Evolutionary conservation across 2,113 vertebrate species (phyloP).

Genomic region (Lagopus muta): DNA sequence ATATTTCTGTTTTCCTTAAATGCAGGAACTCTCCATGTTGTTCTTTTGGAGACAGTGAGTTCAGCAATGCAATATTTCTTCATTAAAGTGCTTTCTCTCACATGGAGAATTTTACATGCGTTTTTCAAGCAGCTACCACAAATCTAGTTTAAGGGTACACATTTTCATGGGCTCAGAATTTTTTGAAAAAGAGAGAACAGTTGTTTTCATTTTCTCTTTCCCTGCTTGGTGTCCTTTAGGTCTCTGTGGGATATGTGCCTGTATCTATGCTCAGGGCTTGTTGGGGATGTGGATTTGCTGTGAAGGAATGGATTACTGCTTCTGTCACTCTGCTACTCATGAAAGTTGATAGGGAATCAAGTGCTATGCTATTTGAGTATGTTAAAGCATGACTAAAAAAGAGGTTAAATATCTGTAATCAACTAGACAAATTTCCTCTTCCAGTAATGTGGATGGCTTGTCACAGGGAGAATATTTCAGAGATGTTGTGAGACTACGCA

Average conservation of each 20-base stretch:
- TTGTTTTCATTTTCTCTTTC: not conserved
- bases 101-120: not conserved
- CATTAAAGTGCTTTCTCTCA: not conserved
- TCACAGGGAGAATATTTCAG: not conserved
- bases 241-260: not conserved
- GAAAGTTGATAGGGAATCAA: not conserved
- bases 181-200: not conserved
- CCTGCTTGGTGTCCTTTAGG: not conserved
- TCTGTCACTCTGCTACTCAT: not conserved
- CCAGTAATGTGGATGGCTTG: not conserved
- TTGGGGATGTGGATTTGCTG: not conserved
- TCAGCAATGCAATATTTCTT: not conserved
- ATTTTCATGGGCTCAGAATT: not conserved
- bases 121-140: not conserved
- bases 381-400: not conserved
- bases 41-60: not conserved
- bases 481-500: not conserved
- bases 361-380: not conserved
- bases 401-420: not conserved
- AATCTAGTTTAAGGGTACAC: not conserved
- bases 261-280: fast-evolving
- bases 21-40: not conserved
- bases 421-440: not conserved
- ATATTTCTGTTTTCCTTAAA: not conserved
- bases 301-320: not conserved